Percentiles rank a stretch among this genome's conserved stretches.
Evolutionary conservation across 2,888 invertebrate genomes (phyloP).

Genomic region (Epicampocera succincta): DNA sequence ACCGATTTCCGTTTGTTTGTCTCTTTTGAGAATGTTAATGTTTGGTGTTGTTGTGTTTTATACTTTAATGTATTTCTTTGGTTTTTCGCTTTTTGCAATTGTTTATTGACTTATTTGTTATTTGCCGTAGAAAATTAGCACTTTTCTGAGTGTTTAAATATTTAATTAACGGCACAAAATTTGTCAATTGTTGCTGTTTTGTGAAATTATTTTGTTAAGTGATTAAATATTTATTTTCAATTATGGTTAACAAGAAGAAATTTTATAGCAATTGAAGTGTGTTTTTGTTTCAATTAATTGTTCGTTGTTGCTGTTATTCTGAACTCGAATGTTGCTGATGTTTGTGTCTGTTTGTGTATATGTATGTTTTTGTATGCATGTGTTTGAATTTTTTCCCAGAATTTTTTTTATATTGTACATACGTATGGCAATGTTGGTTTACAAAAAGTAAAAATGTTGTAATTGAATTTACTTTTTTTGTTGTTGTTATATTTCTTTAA

Average conservation of each 20-base stretch:
- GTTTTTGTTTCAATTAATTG: conserved; percentile 47
- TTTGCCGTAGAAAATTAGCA: conserved; percentile 31
- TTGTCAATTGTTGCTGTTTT: conserved; percentile 20
- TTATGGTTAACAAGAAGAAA: conserved; percentile 24
- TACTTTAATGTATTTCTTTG: neutral
- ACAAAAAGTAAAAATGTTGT: conserved; percentile 42
- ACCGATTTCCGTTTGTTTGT: neutral
- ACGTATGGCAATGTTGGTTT: conserved; percentile 60
- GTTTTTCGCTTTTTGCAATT: conserved; percentile 11
- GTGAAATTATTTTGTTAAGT: conserved; percentile 18
- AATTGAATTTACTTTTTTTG: conserved; percentile 57
- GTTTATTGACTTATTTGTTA: conserved; percentile 19
- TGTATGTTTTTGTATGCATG: conserved; percentile 24
- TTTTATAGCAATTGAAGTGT: neutral
- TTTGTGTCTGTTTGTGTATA: conserved; percentile 6
- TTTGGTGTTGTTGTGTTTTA: conserved; percentile 12
- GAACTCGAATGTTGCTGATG: conserved; percentile 31
- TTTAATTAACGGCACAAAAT: conserved; percentile 26
- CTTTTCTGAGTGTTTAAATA: conserved; percentile 32
- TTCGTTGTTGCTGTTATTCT: conserved; percentile 50
- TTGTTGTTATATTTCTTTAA: conserved; percentile 62
- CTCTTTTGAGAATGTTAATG: neutral
- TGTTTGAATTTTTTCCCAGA: conserved; percentile 41
- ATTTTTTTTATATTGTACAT: neutral
- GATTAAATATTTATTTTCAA: conserved; percentile 45